A percentile compares a stretch with the other conserved stretches of the same genome.
These are phyloP conservation scores for Agrochola lychnidis DNA, from an alignment of 2,888 invertebrate species.

Conservation along the genomic window DNA sequence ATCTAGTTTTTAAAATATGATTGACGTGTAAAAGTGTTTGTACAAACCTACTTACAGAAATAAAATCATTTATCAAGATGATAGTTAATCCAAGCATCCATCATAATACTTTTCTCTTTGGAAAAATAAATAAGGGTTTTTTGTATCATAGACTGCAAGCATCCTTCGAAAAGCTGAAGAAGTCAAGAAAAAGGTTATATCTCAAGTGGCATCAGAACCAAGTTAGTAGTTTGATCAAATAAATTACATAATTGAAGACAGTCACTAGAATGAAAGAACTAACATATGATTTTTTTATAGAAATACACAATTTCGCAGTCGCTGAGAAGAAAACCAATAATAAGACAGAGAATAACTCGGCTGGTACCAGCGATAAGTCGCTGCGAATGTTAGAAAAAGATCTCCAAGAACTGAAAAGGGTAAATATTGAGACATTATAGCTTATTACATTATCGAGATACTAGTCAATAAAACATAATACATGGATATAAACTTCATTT, in stretches of 20 bases:
- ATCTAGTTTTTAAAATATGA: too few species aligned
- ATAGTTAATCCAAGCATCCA: too few species aligned
- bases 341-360: slow-evolving; percentile 75
- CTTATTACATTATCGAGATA: not conserved
- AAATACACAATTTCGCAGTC: slow-evolving; percentile 52
- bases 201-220: slow-evolving; percentile 47
- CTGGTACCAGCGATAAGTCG: slow-evolving; percentile 84
- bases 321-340: slow-evolving; percentile 72
- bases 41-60: too few species aligned
- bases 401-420: slow-evolving; percentile 91
- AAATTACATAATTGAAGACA: not conserved
- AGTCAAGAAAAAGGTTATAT: slow-evolving; percentile 75
- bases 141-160: slow-evolving; percentile 70
- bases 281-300: slow-evolving; percentile 2
- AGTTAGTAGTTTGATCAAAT: slow-evolving; percentile 51
- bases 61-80: too few species aligned
- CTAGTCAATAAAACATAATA: not conserved
- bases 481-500: slow-evolving; percentile 45
- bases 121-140: not conserved
- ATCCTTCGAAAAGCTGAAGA: slow-evolving; percentile 81
- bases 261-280: not conserved
- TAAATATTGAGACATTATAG: slow-evolving; percentile 61
- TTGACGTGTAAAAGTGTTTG: too few species aligned
- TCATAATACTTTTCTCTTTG: not conserved
- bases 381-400: slow-evolving; percentile 90